Percentiles rank a stretch among this genome's conserved stretches.
phyloP scores from a whole-genome alignment of 1,140 invertebrate species.

The Drosophila simulans region DNA sequence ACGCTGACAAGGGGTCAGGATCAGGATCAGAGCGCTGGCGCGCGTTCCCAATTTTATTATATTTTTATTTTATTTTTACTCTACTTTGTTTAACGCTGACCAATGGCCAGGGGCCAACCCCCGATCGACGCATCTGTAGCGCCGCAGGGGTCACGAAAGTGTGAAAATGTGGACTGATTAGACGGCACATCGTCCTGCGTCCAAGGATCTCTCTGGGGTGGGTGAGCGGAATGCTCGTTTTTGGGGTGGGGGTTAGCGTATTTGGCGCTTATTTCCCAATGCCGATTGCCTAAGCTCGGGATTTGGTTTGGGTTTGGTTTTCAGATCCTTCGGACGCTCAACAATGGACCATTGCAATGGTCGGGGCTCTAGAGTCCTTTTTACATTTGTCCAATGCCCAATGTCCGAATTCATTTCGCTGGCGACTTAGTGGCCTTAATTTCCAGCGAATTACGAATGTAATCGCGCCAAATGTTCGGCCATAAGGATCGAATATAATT shows the following conservation, averaged over 20 bases:
- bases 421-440: slow-evolving; percentile 70
- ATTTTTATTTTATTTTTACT: slow-evolving; percentile 44
- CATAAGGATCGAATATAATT: slow-evolving; percentile 39
- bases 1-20: slow-evolving; percentile 71
- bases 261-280: slow-evolving; percentile 71
- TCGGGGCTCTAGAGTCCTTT: slow-evolving; percentile 40
- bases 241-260: background rate
- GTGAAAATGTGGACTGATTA: slow-evolving; percentile 77
- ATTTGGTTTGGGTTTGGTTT: slow-evolving; percentile 38
- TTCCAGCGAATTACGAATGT: slow-evolving; percentile 74
- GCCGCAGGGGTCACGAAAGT: slow-evolving; percentile 80
- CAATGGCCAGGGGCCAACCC: slow-evolving; percentile 61
- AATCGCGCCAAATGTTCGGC: slow-evolving; percentile 45
- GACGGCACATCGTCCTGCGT: slow-evolving; percentile 36
- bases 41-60: slow-evolving; percentile 54
- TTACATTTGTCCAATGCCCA: slow-evolving; percentile 65
- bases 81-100: slow-evolving; percentile 39
- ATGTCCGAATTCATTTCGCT: slow-evolving; percentile 65
- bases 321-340: background rate
- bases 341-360: slow-evolving; percentile 32
- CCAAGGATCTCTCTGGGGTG: slow-evolving; percentile 46
- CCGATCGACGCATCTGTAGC: slow-evolving; percentile 35
- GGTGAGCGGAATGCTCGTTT: slow-evolving; percentile 1
- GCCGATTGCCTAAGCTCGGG: slow-evolving; percentile 75
- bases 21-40: slow-evolving; percentile 50